Percentiles rank a stretch among this genome's conserved stretches.
Evolutionary conservation across 1,140 invertebrate species (phyloP).

Genomic region (Zaprionus capensis): DNA sequence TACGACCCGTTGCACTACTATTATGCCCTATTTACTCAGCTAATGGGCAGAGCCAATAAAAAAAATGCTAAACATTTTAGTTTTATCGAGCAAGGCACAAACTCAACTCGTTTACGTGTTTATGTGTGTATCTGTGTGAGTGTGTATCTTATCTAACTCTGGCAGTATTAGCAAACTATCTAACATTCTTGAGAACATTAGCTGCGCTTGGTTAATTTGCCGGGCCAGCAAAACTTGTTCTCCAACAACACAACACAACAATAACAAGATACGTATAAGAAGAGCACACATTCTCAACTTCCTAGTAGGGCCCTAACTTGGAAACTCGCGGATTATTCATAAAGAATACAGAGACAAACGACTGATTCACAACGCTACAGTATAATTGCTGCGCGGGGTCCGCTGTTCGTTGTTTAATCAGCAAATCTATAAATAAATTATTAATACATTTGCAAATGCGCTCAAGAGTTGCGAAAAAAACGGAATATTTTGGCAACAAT

Average conservation of each 20-base stretch:
- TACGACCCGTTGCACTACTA: not conserved
- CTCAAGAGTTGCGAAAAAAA: conserved; percentile 10
- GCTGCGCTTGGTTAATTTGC: conserved; percentile 7
- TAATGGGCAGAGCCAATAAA: conserved; percentile 22
- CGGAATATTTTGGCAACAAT: conserved; percentile 35
- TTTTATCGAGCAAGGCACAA: conserved; percentile 28
- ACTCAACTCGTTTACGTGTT: conserved; percentile 15
- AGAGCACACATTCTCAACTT: not conserved
- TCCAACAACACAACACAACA: not conserved
- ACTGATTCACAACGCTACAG: conserved; percentile 19
- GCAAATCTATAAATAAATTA: conserved; percentile 70
- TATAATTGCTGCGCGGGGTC: conserved; percentile 17
- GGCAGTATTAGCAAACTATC: conserved; percentile 18
- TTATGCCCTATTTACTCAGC: conserved; percentile 2
- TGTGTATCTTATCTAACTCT: conserved; percentile 46
- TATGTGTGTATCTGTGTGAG: not conserved
- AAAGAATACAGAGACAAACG: not conserved
- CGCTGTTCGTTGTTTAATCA: conserved; percentile 64
- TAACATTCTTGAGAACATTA: conserved; percentile 31
- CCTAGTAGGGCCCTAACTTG: conserved; percentile 5
- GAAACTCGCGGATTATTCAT: conserved; percentile 6
- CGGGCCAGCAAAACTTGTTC: conserved; percentile 24
- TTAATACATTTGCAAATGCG: conserved; percentile 63
- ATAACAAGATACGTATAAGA: not conserved
- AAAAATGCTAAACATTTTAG: conserved; percentile 36